Base-by-base conservation (phyloP, 2,888 invertebrate genomes). In the Elysia crispata region DNA sequence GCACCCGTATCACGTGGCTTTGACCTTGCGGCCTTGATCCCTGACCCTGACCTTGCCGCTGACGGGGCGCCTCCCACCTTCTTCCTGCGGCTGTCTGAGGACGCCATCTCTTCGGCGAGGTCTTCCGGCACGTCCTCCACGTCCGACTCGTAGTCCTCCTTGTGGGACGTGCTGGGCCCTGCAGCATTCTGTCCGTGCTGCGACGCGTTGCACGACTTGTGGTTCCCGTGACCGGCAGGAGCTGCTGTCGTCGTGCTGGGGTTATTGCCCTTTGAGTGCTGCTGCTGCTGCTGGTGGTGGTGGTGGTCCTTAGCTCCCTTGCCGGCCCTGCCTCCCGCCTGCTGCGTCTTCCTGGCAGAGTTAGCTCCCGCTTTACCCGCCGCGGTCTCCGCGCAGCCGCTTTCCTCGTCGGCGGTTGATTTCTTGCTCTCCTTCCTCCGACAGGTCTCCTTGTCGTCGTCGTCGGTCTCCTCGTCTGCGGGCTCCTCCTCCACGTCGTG, bases 141-240 rank as follows among this genome's bases (percentile, higher is more conserved):
- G 50, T 79, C 79, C 5, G 79, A 79, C 41, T 79, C 79, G 41
- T 79, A 79, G 67, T 79, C 79, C 66, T 79, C 79, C 28, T 79
- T 79, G 1, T 49, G 69, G 6, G 69, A 70, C 18, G 28, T 5
- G 20, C 67, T 74, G 20, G 41, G 41, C 3, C 41, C 41, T 3
- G 41, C 41, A 11, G 5, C 11, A 11, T 41, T 41, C 5, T 41
- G 3, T 11, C 11, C 5, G 41, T 41, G 41, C 11, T 41, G 41
- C 41, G 41, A 41, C 41, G 5, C 41, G 11, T 6, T 6, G 41
- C 5, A 41, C 41, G 41, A 6, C 41, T 41, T 41, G 41, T 41
- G 41, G 11, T 11, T 11, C 41, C 11, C 11, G 41, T 41, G 41
- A 41, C 41, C 41, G 41, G 5, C 41, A 11, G 5, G 3, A 41